phyloP scores from a whole-genome alignment of 2,113 vertebrate species.

The Saccopteryx bilineata region DNA sequence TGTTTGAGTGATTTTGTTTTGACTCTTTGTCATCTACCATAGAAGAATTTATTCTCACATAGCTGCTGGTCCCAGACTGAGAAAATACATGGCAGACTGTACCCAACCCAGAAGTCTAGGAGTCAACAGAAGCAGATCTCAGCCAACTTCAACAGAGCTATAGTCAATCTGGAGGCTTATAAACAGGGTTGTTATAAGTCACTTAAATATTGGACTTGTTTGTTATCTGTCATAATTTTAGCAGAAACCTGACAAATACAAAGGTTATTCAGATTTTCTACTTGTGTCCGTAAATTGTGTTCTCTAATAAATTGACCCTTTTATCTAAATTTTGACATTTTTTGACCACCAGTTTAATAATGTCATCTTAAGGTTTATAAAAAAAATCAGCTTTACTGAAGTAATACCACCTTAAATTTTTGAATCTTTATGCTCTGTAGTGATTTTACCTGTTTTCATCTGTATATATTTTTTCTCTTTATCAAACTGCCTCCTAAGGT shows the following conservation, averaged over 20 bases:
- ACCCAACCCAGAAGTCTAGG: background rate
- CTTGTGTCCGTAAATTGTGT: background rate
- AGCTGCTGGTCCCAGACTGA: background rate
- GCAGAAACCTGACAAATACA: background rate
- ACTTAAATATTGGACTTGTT: background rate
- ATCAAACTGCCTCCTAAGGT: background rate
- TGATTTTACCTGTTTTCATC: background rate
- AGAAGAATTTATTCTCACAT: constrained; percentile 16
- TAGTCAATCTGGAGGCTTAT: background rate
- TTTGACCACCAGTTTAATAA: background rate
- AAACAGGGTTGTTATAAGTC: background rate
- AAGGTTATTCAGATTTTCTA: background rate
- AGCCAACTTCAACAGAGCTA: background rate
- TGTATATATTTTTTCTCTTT: background rate
- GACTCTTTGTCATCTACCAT: background rate
- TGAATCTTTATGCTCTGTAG: background rate
- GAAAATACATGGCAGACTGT: background rate
- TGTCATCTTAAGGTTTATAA: background rate
- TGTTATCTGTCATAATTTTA: background rate
- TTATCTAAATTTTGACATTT: constrained; percentile 28
- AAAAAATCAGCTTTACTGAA: background rate
- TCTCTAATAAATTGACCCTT: background rate
- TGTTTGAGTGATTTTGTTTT: constrained; percentile 38
- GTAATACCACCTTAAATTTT: background rate
- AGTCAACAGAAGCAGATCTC: background rate